Base-by-base conservation (phyloP, 2,888 invertebrate genomes). In the Globia sparganii region DNA sequence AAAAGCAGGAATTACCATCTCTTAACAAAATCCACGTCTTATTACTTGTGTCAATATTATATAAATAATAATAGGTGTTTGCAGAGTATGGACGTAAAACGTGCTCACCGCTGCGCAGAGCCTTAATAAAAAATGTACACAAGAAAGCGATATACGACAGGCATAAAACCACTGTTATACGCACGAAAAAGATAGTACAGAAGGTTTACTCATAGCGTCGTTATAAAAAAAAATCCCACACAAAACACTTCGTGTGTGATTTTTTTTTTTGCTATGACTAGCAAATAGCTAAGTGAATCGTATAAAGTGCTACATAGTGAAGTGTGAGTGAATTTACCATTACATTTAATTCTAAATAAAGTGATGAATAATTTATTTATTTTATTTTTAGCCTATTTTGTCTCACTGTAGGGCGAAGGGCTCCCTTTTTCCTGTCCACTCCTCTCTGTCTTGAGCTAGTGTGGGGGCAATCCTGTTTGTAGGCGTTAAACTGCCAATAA, bases 1-100 rank as follows among this genome's bases (percentile, higher is more conserved):
- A 72, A 75, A 78, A 67, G 1, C 46, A 67, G 15, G 61, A 59
- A 69, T 53, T 43, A 64, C 43, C 58, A 40, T 43, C 34, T 68
- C 21, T 2, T 18, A 76, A 43, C 37, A 76, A 58, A 64, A 34
- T 56, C 21, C 34, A 58, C 74, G 25, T 56, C 46, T 62, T 72
- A 72, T 72, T 75, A 61, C 71, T 72, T 37, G 64, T 69, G 69
- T 80, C 76, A 81, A 81, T 81, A 85, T 81, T 66, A 76, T 66
- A 84, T 80, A 65, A 74, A 81, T 43, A 56, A n/a, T 80, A 70
- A 75, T 71, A 71, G 34, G 34, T 71, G 49, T 84, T 75, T 75
- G 69, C 72, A 43, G 58, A 68, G 72, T 80, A 80, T 53, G 59
- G 53, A 80, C 49, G 66, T 69, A 28, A 76, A 81, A 83, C 85